Conservation (phyloP, 2,888 invertebrate genomes). For the Eurois occulta region DNA sequence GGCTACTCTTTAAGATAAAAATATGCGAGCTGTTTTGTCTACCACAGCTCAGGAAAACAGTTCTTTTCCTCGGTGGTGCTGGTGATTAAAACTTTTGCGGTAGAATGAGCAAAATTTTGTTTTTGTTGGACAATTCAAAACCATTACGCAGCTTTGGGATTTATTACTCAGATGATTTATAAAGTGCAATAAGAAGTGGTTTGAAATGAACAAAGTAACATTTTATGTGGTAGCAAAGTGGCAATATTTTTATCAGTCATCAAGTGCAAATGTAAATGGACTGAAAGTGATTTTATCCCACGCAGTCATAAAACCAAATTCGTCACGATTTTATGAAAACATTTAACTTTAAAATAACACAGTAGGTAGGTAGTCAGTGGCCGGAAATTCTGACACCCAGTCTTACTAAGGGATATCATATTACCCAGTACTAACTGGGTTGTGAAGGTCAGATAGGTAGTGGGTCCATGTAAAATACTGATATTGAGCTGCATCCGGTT, state of each 20-base stretch:
- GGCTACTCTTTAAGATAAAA: neutral
- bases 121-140: neutral
- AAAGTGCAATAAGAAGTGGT: neutral
- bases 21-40: neutral
- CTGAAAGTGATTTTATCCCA: conserved; percentile 40
- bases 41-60: neutral
- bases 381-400: too few relatives aligned
- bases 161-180: conserved; percentile 11
- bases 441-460: too few relatives aligned
- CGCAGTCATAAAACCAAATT: conserved; percentile 51
- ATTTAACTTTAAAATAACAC: neutral
- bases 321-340: conserved; percentile 9
- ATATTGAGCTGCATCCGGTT: too few relatives aligned
- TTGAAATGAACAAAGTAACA: conserved; percentile 42
- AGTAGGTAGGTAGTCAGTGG: neutral
- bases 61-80: conserved; percentile 1
- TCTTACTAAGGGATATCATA: too few relatives aligned
- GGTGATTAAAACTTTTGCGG: neutral
- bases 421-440: too few relatives aligned
- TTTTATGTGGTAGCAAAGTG: conserved; percentile 17
- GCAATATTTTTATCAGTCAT: conserved; percentile 48
- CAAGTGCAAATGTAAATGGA: conserved; percentile 47
- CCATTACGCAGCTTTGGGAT: neutral
- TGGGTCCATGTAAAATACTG: too few relatives aligned
- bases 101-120: conserved; percentile 3